Base-by-base conservation (phyloP, 2,113 vertebrate species). In the Corydoras maculifer region DNA sequence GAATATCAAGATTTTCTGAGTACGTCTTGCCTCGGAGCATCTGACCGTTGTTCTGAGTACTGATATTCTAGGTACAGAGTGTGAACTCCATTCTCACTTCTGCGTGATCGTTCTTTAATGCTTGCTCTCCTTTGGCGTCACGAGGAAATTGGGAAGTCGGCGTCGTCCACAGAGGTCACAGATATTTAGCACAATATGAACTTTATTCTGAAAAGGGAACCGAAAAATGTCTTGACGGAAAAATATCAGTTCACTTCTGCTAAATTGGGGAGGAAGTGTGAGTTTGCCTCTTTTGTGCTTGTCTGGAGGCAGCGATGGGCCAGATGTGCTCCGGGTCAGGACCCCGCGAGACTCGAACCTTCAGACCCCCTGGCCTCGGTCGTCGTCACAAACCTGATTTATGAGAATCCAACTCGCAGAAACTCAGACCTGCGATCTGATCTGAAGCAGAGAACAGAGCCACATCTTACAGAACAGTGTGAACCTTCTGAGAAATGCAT, bases 241-340 rank as follows among this genome's bases (percentile, higher is more conserved):
- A 69, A 78, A 79, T 81, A 79, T 81, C 70, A 67, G 58, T 50
- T 71, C 72, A 77, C 77, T 81, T 81, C 80, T 77, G 77, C 75
- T 77, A 79, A 81, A 48, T 57, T 5, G 3, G 62, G 65, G 76
- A 30, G 54, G 73, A 70, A 74, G 59, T 70, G 32, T 30, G 48
- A 31, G 64, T 57, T 69, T 10, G 72, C 64, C 53, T 65, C n/a
- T 18, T 43, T 31, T 10, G 53, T 60, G 30, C 58, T 25, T 48
- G 76, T 54, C 53, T 51, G 35, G 15, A 29, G 8, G 13, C 3
- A n/a, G 1, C 51, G 18, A 35, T 8, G 43, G 57, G n/a, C 13
- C 12, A n/a, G 2, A 53, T 57, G 12, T n/a, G 6, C 60, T 54
- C 12, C 35, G 35, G 35, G 35, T 43, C 35, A 43, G 35, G 35